Evolutionary conservation across 1,140 invertebrate genomes (phyloP).

Genomic region (Drosophila elegans): DNA sequence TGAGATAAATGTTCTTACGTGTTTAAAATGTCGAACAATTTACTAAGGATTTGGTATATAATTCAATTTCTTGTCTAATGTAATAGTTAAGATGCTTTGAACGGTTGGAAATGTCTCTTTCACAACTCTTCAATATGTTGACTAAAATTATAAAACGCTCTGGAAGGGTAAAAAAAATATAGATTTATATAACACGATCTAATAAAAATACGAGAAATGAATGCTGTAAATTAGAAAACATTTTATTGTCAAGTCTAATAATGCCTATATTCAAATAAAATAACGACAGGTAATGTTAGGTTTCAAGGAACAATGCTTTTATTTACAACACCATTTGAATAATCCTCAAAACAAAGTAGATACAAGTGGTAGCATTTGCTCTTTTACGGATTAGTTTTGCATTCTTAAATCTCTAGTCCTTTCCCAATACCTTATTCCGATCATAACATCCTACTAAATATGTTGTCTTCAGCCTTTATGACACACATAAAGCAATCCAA

Average conservation of each 20-base stretch:
- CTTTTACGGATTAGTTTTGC: background rate
- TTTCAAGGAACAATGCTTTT: background rate
- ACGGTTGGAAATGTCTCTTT: too few species aligned
- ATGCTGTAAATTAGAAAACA: too few species aligned
- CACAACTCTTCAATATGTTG: too few species aligned
- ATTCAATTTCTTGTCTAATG: too few species aligned
- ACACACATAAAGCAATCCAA: constrained; percentile 26
- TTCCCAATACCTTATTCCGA: background rate
- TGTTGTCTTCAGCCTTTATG: constrained; percentile 22
- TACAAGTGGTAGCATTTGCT: background rate
- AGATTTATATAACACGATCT: too few species aligned
- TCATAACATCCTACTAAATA: constrained; percentile 23
- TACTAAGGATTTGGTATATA: too few species aligned
- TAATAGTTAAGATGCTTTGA: too few species aligned
- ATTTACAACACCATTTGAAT: background rate
- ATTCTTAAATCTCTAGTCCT: background rate
- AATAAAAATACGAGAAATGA: too few species aligned
- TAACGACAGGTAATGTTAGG: background rate
- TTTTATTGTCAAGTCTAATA: too few species aligned
- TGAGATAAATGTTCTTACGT: background rate
- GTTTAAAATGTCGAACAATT: background rate
- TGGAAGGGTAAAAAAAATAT: too few species aligned
- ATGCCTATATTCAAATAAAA: background rate
- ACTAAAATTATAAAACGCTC: too few species aligned
- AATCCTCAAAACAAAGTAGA: background rate